phyloP scores from a whole-genome alignment of 2,113 vertebrate genomes.

The Origma solitaria region DNA sequence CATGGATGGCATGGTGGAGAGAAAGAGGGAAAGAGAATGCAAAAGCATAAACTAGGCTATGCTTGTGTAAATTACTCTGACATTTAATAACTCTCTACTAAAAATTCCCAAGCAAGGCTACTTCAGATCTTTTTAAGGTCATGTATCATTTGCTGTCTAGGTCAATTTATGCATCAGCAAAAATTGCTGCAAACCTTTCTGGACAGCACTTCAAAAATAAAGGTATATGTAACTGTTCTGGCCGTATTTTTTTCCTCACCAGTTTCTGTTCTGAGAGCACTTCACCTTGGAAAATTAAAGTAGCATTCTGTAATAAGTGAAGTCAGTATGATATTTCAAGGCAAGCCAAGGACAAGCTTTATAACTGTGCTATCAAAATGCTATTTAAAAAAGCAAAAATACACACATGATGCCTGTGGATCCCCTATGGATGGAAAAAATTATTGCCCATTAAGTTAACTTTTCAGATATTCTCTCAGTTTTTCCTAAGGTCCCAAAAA shows the following conservation, averaged over 20 bases:
- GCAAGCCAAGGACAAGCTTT: conserved; percentile 54
- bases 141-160: conserved; percentile 51
- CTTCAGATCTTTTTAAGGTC: conserved; percentile 48
- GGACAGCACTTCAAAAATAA: conserved; percentile 53
- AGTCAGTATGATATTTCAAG: conserved; percentile 47
- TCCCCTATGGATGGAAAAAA: conserved; percentile 37
- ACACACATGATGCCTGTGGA: neutral
- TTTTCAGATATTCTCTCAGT: conserved; percentile 19
- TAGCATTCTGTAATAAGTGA: conserved; percentile 39
- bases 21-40: neutral
- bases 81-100: conserved; percentile 60
- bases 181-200: conserved; percentile 40
- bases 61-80: conserved; percentile 52
- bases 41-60: conserved; percentile 24
- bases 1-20: neutral
- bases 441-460: conserved; percentile 38
- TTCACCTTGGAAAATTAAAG: conserved; percentile 64
- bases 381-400: conserved; percentile 61
- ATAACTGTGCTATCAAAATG: conserved; percentile 50
- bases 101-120: conserved; percentile 58
- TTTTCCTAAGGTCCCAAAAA: conserved; percentile 12
- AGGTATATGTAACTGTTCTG: conserved; percentile 14
- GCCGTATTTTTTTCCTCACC: conserved; percentile 29
- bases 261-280: neutral
- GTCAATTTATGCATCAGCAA: conserved; percentile 58